A percentile compares a stretch with the other conserved stretches of the same genome.
Evolutionary conservation across 2,888 invertebrate species (phyloP).

Genomic region (Ariolimax columbianus): DNA sequence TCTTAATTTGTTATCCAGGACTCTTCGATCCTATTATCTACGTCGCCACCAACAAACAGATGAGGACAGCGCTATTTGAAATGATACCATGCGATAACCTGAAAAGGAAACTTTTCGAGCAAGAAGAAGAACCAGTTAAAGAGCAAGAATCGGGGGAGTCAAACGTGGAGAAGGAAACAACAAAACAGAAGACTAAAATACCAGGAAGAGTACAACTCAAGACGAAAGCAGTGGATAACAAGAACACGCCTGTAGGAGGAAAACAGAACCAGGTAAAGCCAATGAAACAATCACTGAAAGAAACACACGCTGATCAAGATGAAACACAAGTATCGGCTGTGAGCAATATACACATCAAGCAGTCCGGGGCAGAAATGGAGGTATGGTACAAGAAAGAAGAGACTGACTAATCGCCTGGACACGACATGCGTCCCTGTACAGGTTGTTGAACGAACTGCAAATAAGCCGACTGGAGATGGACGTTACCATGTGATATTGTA

Average conservation of each 20-base stretch:
- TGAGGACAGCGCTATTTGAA: slow-evolving; percentile 63
- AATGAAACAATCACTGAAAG: slow-evolving; percentile 18
- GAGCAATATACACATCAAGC: background rate
- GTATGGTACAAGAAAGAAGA: background rate
- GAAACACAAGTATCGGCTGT: background rate
- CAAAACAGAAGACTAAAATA: slow-evolving; percentile 22
- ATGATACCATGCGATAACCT: slow-evolving; percentile 58
- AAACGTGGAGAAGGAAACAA: slow-evolving; percentile 42
- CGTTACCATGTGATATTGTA: no score
- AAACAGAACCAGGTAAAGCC: slow-evolving; percentile 34
- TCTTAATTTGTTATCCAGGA: slow-evolving; percentile 67
- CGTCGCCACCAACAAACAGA: slow-evolving; percentile 68
- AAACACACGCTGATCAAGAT: slow-evolving; percentile 10
- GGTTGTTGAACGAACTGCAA: no score
- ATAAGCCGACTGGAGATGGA: no score
- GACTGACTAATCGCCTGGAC: background rate
- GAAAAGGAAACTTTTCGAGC: slow-evolving; percentile 41
- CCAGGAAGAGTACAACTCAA: background rate
- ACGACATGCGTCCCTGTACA: background rate
- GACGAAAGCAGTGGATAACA: slow-evolving; percentile 4
- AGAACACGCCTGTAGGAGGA: background rate
- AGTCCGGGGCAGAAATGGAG: background rate
- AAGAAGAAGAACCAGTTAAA: slow-evolving; percentile 40
- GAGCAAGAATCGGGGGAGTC: slow-evolving; percentile 53
- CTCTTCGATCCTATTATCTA: slow-evolving; percentile 72